Conservation (phyloP, 2,888 invertebrate genomes). For the Drosophila subquinaria region DNA sequence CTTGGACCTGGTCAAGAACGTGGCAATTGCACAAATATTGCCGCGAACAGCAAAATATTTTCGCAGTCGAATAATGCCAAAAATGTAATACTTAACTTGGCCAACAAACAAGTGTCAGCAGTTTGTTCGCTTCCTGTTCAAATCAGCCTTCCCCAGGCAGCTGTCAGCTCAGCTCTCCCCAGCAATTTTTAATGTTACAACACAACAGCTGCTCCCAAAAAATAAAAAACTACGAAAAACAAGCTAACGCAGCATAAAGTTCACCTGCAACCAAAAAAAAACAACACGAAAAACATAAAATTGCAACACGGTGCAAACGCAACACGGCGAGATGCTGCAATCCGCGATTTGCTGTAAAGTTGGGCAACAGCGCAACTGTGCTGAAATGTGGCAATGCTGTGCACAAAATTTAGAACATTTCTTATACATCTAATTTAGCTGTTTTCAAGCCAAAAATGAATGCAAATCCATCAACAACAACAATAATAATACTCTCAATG, state of each 20-base stretch:
- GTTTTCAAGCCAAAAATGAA: constrained; percentile 42
- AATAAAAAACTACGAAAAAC: constrained; percentile 29
- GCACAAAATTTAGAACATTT: constrained; percentile 51
- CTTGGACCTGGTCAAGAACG: constrained; percentile 60
- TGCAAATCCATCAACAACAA: constrained; percentile 50
- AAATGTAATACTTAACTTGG: constrained; percentile 27
- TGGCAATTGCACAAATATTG: constrained; percentile 24
- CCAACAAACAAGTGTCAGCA: constrained; percentile 58
- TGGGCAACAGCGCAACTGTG: constrained; percentile 30
- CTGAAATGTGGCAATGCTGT: constrained; percentile 37
- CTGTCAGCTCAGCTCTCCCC: constrained; percentile 44
- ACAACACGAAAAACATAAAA: constrained; percentile 25
- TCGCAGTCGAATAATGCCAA: constrained; percentile 39
- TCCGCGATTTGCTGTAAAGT: constrained; percentile 15
- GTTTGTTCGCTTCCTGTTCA: constrained; percentile 61
- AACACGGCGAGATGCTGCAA: constrained; percentile 41
- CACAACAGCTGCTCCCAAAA: constrained; percentile 38
- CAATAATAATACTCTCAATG: constrained; percentile 4
- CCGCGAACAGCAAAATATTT: constrained; percentile 32
- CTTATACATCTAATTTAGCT: constrained; percentile 46
- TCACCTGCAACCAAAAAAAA: constrained; percentile 58
- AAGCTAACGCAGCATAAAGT: constrained; percentile 51
- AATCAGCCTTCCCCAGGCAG: constrained; percentile 43
- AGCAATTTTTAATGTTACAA: constrained; percentile 37
- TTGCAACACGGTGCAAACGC: constrained; percentile 45